Evolutionary conservation across 2,888 invertebrate genomes (phyloP), one percentile per base, ranked within the genome.

Genomic region (Cephus nigrinus): DNA sequence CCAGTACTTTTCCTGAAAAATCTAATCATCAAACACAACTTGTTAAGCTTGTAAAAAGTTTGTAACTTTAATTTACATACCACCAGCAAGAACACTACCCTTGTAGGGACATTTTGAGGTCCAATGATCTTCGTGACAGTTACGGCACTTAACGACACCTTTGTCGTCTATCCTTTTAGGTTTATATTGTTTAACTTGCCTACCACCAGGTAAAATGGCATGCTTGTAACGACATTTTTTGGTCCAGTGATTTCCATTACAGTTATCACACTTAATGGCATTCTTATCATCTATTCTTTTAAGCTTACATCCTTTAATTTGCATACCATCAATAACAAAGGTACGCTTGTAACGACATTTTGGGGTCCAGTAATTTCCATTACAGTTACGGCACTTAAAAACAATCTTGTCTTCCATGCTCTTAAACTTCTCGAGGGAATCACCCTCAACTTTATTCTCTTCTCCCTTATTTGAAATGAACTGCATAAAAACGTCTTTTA

Each of bases 311-410:
- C 35, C 35, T 35, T 35, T 35, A 35, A 35, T 11, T 35, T 35
- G 35, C 35, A 35, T 35, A 35, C 35, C 11, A 35, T 35, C 35
- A 35, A 11, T 95, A 87, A 96, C 93, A 85, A 95, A 95, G 1
- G 97, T 97, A 88, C 98, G 98, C 92, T 98, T 99, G 94, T 97
- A 99, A 0, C 99, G 99, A 93, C 99, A 99, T 89, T 97, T 97
- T 69, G 98, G 95, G 68, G 99, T 98, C 98, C 99, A 99, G 93
- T 99, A 99, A 90, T 99, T 99, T 76, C 98, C 97, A 88, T 96
- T 96, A 91, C 98, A 98, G 80, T 95, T 96, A 92, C 98, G 95
- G 89, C 98, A 98, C 90, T 96, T 97, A 82, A 96, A 95, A 82
- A 95, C 94, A 81, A 95, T 95, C 90, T 95, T 95, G 87, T 95